Evolutionary conservation across 1,140 invertebrate species (phyloP), one percentile per base, ranked within the genome.

Genomic region (Lepeophtheirus salmonis): DNA sequence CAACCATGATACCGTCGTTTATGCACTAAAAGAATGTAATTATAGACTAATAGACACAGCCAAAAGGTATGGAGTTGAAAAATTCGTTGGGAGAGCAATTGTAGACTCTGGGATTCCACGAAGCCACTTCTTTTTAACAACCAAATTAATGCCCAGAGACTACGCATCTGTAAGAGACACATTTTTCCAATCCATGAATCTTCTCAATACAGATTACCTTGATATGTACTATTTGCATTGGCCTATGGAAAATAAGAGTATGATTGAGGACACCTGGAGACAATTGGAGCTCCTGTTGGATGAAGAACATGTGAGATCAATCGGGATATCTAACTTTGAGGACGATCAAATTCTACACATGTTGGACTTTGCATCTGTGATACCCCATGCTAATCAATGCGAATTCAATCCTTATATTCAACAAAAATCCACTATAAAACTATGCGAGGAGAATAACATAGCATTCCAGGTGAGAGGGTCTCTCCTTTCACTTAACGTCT

Each of bases 351-450:
- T 41, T 62, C 50, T 74, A 10, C 65, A 69, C 53, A 64, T 66
- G 17, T 53, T 70, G 54, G 68, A 71, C 48, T 66, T 63, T 26
- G 66, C 68, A 59, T 64, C 64, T 48, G 63, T 73, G 17, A 61
- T 64, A 41, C 73, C 73, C 12, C 69, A 71, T 52, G 68, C 73
- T 20, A 72, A 74, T 65, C 73, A 74, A 64, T 70, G 71, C 50
- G 73, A 74, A 66, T 72, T 73, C 51, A 71, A 74, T 64, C 72
- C 73, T 12, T 73, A 67, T 64, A 70, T 72, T 52, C 68, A 72
- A 63, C 73, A 69, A 14, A 64, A 62, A 22, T 62, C 66, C 21
- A 57, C 73, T 2, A 53, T 66, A 24, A 41, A 67, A 12, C 73
- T 66, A 59, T 74, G 72, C 57, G 41, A 65, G 54, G 68, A 72